Evolutionary conservation across 2,113 vertebrate species (phyloP).

Genomic region (Brachypodius melanocephalos): DNA sequence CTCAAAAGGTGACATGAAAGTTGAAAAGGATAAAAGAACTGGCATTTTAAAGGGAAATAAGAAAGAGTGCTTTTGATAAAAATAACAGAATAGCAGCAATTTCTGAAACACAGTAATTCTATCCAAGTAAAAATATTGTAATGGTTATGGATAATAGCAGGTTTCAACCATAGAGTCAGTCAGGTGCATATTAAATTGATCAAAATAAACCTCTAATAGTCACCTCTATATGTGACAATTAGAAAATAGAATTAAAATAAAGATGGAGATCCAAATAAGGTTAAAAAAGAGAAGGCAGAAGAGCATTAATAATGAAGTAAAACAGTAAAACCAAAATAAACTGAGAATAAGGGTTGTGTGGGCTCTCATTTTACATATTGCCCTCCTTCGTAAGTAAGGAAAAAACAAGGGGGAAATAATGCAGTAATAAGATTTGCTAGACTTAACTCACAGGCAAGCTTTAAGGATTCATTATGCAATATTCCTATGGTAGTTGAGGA

Average conservation of each 20-base stretch:
- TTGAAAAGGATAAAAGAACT: constrained; percentile 39
- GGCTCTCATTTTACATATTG: not conserved
- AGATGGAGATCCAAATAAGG: not conserved
- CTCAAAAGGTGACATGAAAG: constrained; percentile 38
- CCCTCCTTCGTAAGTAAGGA: not conserved
- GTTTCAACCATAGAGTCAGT: not conserved
- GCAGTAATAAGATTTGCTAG: not conserved
- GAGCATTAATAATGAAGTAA: not conserved
- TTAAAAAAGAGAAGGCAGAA: not conserved
- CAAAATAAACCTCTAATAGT: not conserved
- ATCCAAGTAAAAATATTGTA: not conserved
- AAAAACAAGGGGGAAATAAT: not conserved
- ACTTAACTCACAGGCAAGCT: not conserved
- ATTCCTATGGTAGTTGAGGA: not conserved
- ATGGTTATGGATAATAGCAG: not conserved
- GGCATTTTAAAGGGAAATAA: constrained; percentile 15
- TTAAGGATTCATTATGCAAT: not conserved
- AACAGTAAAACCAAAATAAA: not conserved
- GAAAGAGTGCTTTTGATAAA: not conserved
- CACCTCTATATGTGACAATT: not conserved
- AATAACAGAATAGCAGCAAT: not conserved
- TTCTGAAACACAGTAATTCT: constrained; percentile 3
- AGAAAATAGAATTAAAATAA: not conserved
- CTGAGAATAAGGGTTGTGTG: not conserved
- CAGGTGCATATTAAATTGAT: not conserved